Evolutionary conservation across 2,888 invertebrate species (phyloP).

Genomic region (Leucophenga montana): DNA sequence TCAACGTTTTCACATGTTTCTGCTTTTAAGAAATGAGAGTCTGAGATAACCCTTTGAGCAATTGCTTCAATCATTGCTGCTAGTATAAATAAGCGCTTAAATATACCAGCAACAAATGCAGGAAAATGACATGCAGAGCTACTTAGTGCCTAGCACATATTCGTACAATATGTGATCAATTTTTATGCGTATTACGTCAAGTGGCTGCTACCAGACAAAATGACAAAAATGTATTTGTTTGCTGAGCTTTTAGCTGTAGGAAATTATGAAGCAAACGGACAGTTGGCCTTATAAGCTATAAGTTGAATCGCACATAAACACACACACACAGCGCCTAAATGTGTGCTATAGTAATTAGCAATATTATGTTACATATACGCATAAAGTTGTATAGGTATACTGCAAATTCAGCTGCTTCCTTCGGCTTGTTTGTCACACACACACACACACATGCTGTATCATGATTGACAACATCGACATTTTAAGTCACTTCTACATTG

Average conservation of each 20-base stretch:
- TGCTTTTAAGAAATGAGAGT: slow-evolving; percentile 18
- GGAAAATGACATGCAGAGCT: neutral
- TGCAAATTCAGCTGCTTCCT: too few species aligned
- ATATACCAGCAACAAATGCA: neutral
- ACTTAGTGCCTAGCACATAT: neutral
- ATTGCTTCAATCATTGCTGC: neutral
- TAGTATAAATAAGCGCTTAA: slow-evolving; percentile 6
- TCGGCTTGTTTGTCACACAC: too few species aligned
- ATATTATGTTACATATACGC: slow-evolving; percentile 4
- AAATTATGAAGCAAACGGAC: neutral
- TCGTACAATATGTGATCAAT: too few species aligned
- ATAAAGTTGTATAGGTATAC: neutral
- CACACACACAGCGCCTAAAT: slow-evolving; percentile 10
- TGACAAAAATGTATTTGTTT: neutral
- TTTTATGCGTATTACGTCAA: neutral
- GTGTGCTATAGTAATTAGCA: slow-evolving; percentile 13
- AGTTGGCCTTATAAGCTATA: too few species aligned
- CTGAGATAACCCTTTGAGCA: slow-evolving; percentile 15
- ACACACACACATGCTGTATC: neutral
- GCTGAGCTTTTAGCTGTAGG: neutral
- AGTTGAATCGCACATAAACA: too few species aligned
- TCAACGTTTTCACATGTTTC: neutral
- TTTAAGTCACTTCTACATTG: neutral
- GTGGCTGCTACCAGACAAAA: neutral
- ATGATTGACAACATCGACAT: neutral